These are phyloP conservation scores for Phaetusa simplex DNA, from an alignment of 2,113 vertebrate genomes.

Conservation along the genomic window DNA sequence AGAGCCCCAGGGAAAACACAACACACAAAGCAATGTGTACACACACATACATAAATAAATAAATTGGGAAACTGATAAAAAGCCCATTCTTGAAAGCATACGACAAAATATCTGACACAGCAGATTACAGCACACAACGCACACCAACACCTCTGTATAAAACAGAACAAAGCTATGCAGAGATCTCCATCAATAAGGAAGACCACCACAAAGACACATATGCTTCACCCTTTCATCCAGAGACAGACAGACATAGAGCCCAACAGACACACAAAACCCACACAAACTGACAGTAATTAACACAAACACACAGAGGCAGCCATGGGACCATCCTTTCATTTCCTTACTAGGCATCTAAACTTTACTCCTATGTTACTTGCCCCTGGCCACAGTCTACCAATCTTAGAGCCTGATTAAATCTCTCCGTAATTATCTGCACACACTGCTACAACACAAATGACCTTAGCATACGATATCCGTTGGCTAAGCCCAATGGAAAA, in stretches of 20 bases:
- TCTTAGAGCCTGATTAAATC: conserved; percentile 9
- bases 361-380: conserved; percentile 32
- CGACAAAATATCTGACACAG: not conserved
- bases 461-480: conserved; percentile 35
- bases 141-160: not conserved
- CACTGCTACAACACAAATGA: conserved; percentile 44
- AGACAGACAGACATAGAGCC: not conserved
- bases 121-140: not conserved
- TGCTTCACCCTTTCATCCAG: conserved; percentile 33
- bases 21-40: not conserved
- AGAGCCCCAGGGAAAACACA: not conserved
- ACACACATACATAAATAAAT: not conserved
- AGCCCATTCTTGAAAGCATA: not conserved
- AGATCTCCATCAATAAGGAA: conserved; percentile 44
- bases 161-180: conserved; percentile 27
- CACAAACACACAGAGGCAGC: not conserved
- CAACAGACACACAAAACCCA: not conserved
- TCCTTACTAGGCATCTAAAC: not conserved
- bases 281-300: not conserved
- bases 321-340: not conserved
- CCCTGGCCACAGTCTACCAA: conserved; percentile 30
- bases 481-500: conserved; percentile 40
- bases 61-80: not conserved
- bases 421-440: not conserved
- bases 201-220: conserved; percentile 54